Conservation (phyloP, 2,797 vertebrate genomes). For the Sebastolobus alascanus region DNA sequence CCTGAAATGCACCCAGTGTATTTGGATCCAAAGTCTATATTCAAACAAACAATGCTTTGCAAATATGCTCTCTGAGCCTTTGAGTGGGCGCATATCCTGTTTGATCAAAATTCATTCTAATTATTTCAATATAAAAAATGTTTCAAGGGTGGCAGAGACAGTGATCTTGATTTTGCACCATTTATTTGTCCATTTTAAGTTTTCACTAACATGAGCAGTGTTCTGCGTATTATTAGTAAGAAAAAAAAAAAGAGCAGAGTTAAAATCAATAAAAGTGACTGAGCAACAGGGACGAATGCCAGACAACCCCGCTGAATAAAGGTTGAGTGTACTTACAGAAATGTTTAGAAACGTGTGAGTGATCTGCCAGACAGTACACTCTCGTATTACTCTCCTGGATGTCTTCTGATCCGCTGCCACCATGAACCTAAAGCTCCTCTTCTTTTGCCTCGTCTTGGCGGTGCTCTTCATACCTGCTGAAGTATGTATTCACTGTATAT, state of each 20-base stretch:
- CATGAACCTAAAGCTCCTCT: slow-evolving; percentile 83
- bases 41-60: slow-evolving; percentile 77
- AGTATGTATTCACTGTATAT: slow-evolving; percentile 74
- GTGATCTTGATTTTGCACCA: neutral
- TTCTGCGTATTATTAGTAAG: neutral
- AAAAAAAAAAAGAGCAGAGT: neutral
- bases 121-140: neutral
- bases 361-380: slow-evolving; percentile 32
- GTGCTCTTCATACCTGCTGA: slow-evolving; percentile 77
- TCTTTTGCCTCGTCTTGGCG: slow-evolving; percentile 74
- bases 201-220: neutral
- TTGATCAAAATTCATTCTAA: neutral
- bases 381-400: slow-evolving; percentile 49
- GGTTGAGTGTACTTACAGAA: slow-evolving; percentile 69
- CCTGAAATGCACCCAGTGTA: slow-evolving; percentile 34
- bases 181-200: neutral
- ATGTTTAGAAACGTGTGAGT: slow-evolving; percentile 51
- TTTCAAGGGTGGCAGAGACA: neutral
- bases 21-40: slow-evolving; percentile 79
- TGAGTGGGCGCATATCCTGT: neutral
- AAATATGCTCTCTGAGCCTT: slow-evolving; percentile 75
- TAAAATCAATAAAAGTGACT: slow-evolving; percentile 63
- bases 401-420: slow-evolving; percentile 51
- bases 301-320: slow-evolving; percentile 48
- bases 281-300: slow-evolving; percentile 27